Conservation (phyloP, 2,888 invertebrate species). For the Ochlodes sylvanus region DNA sequence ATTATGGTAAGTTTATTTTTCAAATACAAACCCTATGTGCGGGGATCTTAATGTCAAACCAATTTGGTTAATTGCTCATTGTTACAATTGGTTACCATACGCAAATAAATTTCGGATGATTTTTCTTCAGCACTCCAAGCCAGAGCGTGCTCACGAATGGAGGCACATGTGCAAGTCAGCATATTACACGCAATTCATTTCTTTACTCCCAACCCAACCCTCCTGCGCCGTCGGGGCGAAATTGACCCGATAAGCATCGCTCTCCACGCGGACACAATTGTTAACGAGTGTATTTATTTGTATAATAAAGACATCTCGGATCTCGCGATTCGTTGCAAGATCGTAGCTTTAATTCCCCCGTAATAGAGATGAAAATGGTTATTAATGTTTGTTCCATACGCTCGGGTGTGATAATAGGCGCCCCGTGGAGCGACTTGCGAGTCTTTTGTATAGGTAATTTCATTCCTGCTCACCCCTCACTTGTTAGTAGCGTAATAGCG, state of each 20-base stretch:
- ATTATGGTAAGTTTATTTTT: no score
- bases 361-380: conserved; percentile 30
- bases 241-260: conserved; percentile 63
- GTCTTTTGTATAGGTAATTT: conserved; percentile 68
- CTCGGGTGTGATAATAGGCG: conserved; percentile 58
- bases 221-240: conserved; percentile 44
- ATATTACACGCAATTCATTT: conserved; percentile 26
- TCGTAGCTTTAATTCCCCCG: conserved; percentile 38
- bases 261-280: conserved; percentile 50
- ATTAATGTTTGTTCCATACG: conserved; percentile 28
- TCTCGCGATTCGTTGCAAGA: conserved; percentile 15
- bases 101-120: no score
- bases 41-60: neutral
- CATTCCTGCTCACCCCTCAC: conserved; percentile 57
- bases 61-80: conserved; percentile 24
- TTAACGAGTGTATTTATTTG: conserved; percentile 55
- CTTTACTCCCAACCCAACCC: conserved; percentile 43
- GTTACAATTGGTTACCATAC: no score
- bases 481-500: conserved; percentile 49
- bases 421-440: conserved; percentile 61
- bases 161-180: conserved; percentile 26
- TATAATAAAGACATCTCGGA: conserved; percentile 54
- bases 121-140: no score
- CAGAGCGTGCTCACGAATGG: neutral
- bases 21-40: no score